Evolutionary conservation across 2,888 invertebrate genomes (phyloP).

Genomic region (Xanthorhoe spadicearia): DNA sequence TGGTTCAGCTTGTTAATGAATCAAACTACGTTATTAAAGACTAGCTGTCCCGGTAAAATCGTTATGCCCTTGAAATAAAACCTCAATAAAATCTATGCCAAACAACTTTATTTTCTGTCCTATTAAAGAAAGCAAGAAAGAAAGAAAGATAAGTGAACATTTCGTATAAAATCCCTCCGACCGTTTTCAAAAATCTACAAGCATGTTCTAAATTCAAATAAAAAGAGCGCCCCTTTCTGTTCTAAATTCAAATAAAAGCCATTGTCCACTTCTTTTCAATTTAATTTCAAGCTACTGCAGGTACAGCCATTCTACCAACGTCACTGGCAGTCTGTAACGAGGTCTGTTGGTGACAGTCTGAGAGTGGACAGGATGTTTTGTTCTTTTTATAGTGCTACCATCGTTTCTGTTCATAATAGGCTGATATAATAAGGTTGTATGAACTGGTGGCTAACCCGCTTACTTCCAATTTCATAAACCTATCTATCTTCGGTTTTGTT

Average conservation of each 20-base stretch:
- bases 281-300: constrained; percentile 16
- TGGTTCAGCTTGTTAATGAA: neutral
- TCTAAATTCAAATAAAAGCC: constrained; percentile 6
- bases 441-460: too few relatives aligned
- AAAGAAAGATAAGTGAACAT: too few relatives aligned
- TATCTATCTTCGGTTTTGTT: too few relatives aligned
- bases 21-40: too few relatives aligned
- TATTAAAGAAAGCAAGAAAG: too few relatives aligned
- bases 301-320: constrained; percentile 24
- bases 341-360: constrained; percentile 25
- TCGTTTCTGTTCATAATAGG: neutral
- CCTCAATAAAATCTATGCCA: too few relatives aligned
- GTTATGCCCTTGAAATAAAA: neutral
- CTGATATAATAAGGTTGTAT: neutral
- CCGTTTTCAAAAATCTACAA: neutral
- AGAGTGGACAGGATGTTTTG: constrained; percentile 20
- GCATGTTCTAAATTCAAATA: constrained; percentile 2
- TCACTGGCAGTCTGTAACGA: constrained; percentile 10
- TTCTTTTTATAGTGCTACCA: constrained; percentile 10
- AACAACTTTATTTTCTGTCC: too few relatives aligned
- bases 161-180: too few relatives aligned
- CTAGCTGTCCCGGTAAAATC: too few relatives aligned
- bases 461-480: too few relatives aligned
- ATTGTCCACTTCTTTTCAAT: constrained; percentile 13
- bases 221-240: neutral